These are phyloP conservation scores for Parthenolecanium corni DNA, from an alignment of 2,888 invertebrate genomes.

Conservation along the genomic window DNA sequence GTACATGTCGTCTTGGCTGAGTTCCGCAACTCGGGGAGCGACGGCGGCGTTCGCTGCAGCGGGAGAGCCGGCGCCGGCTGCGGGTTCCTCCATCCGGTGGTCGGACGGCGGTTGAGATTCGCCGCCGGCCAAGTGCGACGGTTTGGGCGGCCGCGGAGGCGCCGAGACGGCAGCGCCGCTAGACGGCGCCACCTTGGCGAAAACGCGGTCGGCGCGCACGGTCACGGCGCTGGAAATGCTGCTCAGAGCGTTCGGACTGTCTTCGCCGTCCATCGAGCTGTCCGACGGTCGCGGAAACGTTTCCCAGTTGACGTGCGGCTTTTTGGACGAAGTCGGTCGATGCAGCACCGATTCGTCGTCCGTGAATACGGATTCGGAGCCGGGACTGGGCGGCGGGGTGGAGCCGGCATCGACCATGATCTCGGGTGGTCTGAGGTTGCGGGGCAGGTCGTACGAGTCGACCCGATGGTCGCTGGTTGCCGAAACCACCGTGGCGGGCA, in stretches of 20 bases:
- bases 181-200: slow-evolving; percentile 26
- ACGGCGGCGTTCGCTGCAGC: background rate
- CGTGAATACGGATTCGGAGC: slow-evolving; percentile 55
- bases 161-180: slow-evolving; percentile 37
- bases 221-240: slow-evolving; percentile 19
- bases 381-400: slow-evolving; percentile 48
- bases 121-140: slow-evolving; percentile 42
- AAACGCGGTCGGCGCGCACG: slow-evolving; percentile 30
- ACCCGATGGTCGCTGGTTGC: slow-evolving; percentile 20
- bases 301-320: slow-evolving; percentile 42
- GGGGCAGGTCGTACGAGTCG: slow-evolving; percentile 37
- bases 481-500: background rate
- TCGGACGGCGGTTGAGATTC: too few relatives aligned
- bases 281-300: slow-evolving; percentile 46
- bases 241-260: slow-evolving; percentile 20
- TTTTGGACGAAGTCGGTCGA: slow-evolving; percentile 33
- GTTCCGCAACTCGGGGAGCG: background rate
- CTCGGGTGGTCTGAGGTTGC: slow-evolving; percentile 35
- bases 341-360: slow-evolving; percentile 48
- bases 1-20: slow-evolving; percentile 41
- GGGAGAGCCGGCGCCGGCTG: background rate
- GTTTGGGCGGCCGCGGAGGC: slow-evolving; percentile 67
- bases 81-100: background rate
- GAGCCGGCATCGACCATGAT: slow-evolving; percentile 33
- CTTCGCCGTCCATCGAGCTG: slow-evolving; percentile 43